phyloP scores from a whole-genome alignment of 2,797 vertebrate genomes.

The Falco berigora region DNA sequence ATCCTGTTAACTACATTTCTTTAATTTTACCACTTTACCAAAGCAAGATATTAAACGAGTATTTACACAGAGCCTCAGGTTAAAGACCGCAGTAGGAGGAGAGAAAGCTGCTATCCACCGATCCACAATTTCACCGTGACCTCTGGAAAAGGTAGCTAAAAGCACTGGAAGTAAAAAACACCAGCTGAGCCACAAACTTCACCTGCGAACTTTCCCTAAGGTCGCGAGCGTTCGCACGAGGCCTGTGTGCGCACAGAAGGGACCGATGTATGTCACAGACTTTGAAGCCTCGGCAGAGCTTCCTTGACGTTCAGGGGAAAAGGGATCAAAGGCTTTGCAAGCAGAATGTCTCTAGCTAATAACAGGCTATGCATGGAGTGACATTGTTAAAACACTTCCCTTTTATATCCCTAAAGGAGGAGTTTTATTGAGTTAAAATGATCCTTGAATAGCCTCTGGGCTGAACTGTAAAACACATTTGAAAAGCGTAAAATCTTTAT shows the following conservation, averaged over 20 bases:
- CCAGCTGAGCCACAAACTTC: not conserved
- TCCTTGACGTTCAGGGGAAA: not conserved
- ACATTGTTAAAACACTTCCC: constrained; percentile 48
- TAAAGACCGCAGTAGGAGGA: not conserved
- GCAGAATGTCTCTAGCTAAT: constrained; percentile 36
- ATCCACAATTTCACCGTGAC: fast-evolving
- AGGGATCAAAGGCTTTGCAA: constrained; percentile 46
- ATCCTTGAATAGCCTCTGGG: constrained; percentile 60
- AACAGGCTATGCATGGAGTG: constrained; percentile 34
- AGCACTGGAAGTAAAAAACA: not conserved
- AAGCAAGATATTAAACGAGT: not conserved
- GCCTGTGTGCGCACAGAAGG: not conserved
- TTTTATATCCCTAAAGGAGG: constrained; percentile 47
- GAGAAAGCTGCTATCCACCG: not conserved
- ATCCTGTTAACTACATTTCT: not conserved
- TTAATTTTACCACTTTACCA: not conserved
- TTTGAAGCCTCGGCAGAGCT: constrained; percentile 6
- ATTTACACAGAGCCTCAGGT: fast-evolving
- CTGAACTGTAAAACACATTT: constrained; percentile 70
- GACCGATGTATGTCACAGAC: not conserved
- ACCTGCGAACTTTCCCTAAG: not conserved
- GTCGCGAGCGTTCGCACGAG: not conserved
- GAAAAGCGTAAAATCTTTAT: constrained; percentile 77
- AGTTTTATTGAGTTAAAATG: constrained; percentile 61
- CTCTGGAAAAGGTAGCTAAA: not conserved